Evolutionary conservation across 2,797 vertebrate species (phyloP).

Genomic region (Tenualosa ilisha): DNA sequence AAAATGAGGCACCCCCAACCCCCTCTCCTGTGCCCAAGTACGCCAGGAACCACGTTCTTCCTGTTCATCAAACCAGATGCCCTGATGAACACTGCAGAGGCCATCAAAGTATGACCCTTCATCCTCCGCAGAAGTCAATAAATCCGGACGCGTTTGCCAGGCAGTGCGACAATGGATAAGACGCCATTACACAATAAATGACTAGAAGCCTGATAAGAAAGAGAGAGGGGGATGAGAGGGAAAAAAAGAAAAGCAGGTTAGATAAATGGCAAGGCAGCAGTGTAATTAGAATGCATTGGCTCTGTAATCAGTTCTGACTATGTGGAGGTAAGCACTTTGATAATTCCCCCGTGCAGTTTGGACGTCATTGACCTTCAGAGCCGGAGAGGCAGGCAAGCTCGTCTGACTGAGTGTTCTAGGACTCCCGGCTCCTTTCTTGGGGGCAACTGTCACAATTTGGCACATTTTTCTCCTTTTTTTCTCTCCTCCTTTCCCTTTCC

Average conservation of each 20-base stretch:
- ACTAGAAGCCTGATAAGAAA: conserved; percentile 31
- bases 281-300: conserved; percentile 42
- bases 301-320: conserved; percentile 44
- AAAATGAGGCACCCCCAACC: conserved; percentile 36
- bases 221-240: neutral
- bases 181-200: conserved; percentile 35
- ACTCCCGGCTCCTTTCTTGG: conserved; percentile 16
- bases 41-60: conserved; percentile 25
- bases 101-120: conserved; percentile 50
- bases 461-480: neutral
- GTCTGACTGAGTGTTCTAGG: conserved; percentile 39
- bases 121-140: conserved; percentile 40
- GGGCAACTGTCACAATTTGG: conserved; percentile 22
- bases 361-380: conserved; percentile 37
- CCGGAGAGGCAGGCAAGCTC: conserved; percentile 28
- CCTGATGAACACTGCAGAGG: conserved; percentile 51
- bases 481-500: neutral
- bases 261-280: conserved; percentile 35
- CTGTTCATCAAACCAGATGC: conserved; percentile 52
- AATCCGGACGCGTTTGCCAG: conserved; percentile 49
- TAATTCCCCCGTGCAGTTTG: conserved; percentile 33
- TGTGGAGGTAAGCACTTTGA: conserved; percentile 38
- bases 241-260: neutral
- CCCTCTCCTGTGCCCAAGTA: neutral
- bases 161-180: conserved; percentile 31